Evolutionary conservation across 2,888 invertebrate genomes (phyloP), one percentile per base, ranked within the genome.

Genomic region (Acanthacorydalis orientalis): DNA sequence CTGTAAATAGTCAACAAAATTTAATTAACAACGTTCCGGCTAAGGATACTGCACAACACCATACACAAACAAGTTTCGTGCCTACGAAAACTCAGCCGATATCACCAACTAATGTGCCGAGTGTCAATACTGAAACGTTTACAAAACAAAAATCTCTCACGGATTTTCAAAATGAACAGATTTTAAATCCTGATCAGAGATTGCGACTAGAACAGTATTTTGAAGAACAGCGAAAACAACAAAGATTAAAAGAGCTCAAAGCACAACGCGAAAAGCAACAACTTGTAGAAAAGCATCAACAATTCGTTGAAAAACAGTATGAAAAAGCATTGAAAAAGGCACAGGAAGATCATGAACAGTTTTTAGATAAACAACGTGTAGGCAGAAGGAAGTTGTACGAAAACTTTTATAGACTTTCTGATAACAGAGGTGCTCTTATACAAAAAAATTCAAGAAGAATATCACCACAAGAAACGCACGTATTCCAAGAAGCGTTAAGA

Each of bases 251-350:
- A 53, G 82, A 83, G 54, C 73, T 83, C 41, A 77, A 78, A 53
- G 82, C 83, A 54, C 73, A 83, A 43, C 74, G 78, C 54, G 83
- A 84, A 53, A 75, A 81, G 53, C 80, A 81, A 55, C 73, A 78
- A 52, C 72, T 82, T 4, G 82, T 82, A 50, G 80, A 81, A 54
- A 82, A 81, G 57, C 82, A 82, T 53, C 83, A 84, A 55, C 76
- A 84, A 53, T 79, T 84, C 54, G 75, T 83, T 4, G 83, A 85
- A 56, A 83, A 81, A 57, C 84, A 84, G 56, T 84, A 85, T 55
- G 76, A 85, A 54, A 83, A 83, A 54, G 80, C 83, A 40, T 78
- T 84, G 57, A 80, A 82, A 56, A 85, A 85, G 58, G 77, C 83
- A 1, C 74, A 83, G 52, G 75, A 77, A 55, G 69, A 83, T 31